Conservation (phyloP, 1,140 invertebrate genomes). For the Drosophila sucinea region DNA sequence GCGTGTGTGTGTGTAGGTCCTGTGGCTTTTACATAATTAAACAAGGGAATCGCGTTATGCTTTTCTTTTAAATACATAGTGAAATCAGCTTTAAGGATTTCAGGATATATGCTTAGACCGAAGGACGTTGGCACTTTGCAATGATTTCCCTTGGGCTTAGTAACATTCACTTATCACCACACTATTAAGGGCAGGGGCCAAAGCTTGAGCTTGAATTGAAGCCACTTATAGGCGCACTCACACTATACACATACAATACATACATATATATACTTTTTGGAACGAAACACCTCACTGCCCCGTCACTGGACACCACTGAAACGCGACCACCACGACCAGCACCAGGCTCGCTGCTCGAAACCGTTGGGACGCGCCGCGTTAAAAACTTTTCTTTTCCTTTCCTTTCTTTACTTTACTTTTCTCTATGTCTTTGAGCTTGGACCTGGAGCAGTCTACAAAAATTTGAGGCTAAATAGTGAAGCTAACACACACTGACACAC, state of each 20-base stretch:
- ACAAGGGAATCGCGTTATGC: conserved; percentile 41
- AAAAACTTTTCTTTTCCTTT: background rate
- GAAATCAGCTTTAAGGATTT: conserved; percentile 49
- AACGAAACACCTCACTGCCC: conserved; percentile 14
- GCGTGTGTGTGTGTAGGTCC: conserved; percentile 29
- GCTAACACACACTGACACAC: conserved; percentile 23
- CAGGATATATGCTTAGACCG: conserved; percentile 49
- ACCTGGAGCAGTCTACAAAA: conserved; percentile 9
- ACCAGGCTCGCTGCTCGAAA: background rate
- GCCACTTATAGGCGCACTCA: conserved; percentile 68
- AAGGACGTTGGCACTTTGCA: conserved; percentile 60
- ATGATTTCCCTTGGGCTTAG: conserved; percentile 73
- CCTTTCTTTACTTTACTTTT: conserved; percentile 1
- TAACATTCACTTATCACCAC: conserved; percentile 70
- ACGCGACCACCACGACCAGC: conserved; percentile 29
- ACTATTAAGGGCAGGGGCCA: conserved; percentile 33
- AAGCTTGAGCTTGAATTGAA: conserved; percentile 11
- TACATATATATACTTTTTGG: background rate
- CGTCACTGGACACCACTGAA: conserved; percentile 22
- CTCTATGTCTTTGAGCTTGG: conserved; percentile 16
- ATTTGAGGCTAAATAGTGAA: conserved; percentile 6
- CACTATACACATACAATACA: background rate
- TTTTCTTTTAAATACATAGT: conserved; percentile 50
- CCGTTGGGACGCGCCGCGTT: conserved; percentile 8
- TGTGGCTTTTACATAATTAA: conserved; percentile 62